Evolutionary conservation across 2,797 vertebrate genomes (phyloP).

Genomic region (Momotus momota): DNA sequence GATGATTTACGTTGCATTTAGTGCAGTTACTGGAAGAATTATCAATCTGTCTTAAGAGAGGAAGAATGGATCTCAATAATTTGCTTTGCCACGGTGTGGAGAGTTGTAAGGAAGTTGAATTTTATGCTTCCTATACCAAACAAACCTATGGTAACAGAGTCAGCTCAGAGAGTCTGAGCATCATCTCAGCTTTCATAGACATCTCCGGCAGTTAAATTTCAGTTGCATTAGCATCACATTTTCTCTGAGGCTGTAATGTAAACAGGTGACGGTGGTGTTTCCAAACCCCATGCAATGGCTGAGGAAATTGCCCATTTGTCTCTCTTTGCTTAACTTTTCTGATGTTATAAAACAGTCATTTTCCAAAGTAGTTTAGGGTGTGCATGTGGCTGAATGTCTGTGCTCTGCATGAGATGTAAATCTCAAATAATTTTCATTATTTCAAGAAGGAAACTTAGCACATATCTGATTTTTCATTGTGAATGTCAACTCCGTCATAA

Average conservation of each 20-base stretch:
- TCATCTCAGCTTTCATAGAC: neutral
- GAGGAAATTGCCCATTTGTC: constrained; percentile 3
- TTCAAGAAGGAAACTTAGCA: neutral
- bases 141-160: neutral
- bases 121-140: neutral
- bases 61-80: neutral
- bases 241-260: neutral
- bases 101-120: constrained; percentile 18
- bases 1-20: neutral
- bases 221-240: neutral
- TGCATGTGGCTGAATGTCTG: neutral
- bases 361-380: neutral
- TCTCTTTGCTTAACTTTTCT: neutral
- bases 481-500: neutral
- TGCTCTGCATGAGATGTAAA: neutral
- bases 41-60: neutral
- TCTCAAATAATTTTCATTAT: constrained; percentile 4
- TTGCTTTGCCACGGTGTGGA: constrained; percentile 13
- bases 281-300: neutral
- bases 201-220: constrained; percentile 1
- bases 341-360: neutral
- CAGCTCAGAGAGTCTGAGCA: neutral
- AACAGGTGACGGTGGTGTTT: neutral
- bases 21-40: constrained; percentile 25
- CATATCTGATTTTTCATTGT: neutral